phyloP scores from a whole-genome alignment of 2,888 invertebrate genomes.

The Cantharis flavilabris region DNA sequence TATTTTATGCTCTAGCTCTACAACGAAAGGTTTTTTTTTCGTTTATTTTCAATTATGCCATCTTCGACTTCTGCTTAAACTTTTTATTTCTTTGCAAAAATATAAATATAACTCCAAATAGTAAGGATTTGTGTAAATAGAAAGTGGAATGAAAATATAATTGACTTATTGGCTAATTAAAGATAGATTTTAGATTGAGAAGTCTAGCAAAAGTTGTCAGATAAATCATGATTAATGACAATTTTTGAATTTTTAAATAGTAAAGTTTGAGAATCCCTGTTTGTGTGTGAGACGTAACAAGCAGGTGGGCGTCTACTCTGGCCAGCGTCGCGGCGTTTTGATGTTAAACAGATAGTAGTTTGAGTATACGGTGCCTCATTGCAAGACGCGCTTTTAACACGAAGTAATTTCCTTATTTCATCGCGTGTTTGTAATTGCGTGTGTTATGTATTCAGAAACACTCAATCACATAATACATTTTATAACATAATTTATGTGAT shows the following conservation, averaged over 20 bases:
- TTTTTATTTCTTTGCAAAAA: not conserved
- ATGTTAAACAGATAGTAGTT: constrained; percentile 41
- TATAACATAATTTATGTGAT: not conserved
- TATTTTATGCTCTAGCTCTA: not conserved
- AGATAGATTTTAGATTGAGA: not conserved
- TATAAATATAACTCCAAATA: not conserved
- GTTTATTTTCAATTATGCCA: not conserved
- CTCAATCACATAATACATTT: not conserved
- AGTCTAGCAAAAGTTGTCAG: not conserved
- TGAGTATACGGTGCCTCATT: constrained; percentile 38
- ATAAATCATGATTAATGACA: not conserved
- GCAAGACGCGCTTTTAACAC: constrained; percentile 34
- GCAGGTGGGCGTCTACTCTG: constrained; percentile 38
- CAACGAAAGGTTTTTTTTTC: not conserved
- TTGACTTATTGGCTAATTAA: not conserved
- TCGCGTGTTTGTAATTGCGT: constrained; percentile 28
- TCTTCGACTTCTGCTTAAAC: not conserved
- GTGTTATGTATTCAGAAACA: constrained; percentile 1
- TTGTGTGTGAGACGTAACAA: constrained; percentile 24
- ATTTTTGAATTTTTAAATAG: not conserved
- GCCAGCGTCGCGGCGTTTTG: constrained; percentile 34
- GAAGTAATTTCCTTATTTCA: constrained; percentile 13
- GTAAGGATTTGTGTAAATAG: not conserved
- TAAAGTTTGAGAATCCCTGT: constrained; percentile 24
- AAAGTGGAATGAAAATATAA: not conserved